Base-by-base conservation (phyloP, 2,113 vertebrate species). In the Poecile atricapillus region DNA sequence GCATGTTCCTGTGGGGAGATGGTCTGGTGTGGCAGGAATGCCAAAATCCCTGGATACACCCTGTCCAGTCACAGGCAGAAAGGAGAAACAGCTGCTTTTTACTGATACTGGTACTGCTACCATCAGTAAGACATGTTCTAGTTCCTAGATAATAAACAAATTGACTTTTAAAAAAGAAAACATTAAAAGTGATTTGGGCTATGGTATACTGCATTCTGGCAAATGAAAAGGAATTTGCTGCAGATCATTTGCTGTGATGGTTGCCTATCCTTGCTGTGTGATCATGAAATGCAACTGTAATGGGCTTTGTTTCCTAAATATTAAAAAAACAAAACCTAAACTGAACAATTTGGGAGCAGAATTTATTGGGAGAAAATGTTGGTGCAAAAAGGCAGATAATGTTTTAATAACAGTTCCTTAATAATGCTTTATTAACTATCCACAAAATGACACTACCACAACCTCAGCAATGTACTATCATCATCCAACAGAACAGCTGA, bases 1-100 rank as follows among this genome's bases (percentile, higher is more conserved):
- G 33, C 25, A n/a, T 47, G 35, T 28, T 93, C n/a, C 62, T 69
- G 53, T 37, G 25, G 70, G 70, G 79, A 85, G 67, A 92, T 93
- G 88, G 95, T 50, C 23, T 89, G 63, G 55, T 60, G 46, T 25
- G 55, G 30, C 67, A 93, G 79, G 70, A 97, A 95, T 85, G 71
- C 73, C 79, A 76, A 41, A 80, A 86, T 88, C 41, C 63, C 46
- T 50, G 87, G 55, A 77, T 69, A 88, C 21, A 80, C 83, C 62
- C 90, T 83, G 20, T 46, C 7, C 24, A 85, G 74, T 43, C 62
- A 68, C 6, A 84, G 44, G 65, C 90, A 89, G 70, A 60, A 75
- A 56, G 35, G 58, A 94, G 9, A 8, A 39, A 71, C 2, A 75
- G 85, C 59, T 76, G 39, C 53, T 68, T 81, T 20, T 47, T 37